phyloP scores from a whole-genome alignment of 2,888 invertebrate genomes.

The Oscheius sp. region DNA sequence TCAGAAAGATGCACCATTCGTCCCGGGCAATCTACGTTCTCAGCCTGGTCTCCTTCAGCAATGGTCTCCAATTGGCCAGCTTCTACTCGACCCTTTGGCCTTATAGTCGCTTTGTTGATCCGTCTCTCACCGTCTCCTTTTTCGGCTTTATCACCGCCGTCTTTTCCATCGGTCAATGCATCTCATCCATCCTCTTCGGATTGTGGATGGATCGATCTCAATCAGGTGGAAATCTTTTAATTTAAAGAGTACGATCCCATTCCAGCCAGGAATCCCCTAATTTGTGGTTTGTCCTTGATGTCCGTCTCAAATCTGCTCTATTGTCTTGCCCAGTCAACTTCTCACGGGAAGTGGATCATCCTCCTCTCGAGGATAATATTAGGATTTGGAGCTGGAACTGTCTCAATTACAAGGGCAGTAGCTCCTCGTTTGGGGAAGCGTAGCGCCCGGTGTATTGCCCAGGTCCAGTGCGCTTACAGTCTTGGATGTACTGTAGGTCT shows the following conservation, averaged over 20 bases:
- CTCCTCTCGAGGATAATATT: slow-evolving; percentile 18
- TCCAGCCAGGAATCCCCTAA: slow-evolving; percentile 12
- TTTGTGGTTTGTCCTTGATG: slow-evolving; percentile 13
- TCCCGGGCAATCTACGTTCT: not conserved
- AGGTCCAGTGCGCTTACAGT: slow-evolving; percentile 21
- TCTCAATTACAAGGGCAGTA: not conserved
- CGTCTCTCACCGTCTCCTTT: not conserved
- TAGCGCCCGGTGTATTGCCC: not conserved
- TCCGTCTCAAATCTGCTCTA: slow-evolving; percentile 2
- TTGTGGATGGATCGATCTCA: slow-evolving; percentile 12
- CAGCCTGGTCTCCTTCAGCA: slow-evolving; percentile 12
- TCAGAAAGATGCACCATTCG: not conserved
- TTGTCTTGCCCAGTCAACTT: slow-evolving; percentile 3
- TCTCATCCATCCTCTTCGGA: slow-evolving; percentile 5
- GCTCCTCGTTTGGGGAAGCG: not conserved
- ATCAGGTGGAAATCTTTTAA: not conserved
- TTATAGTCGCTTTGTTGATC: slow-evolving; percentile 1
- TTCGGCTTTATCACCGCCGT: slow-evolving; percentile 23
- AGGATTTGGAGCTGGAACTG: slow-evolving; percentile 15
- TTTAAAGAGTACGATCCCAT: not conserved
- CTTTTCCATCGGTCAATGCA: slow-evolving; percentile 14
- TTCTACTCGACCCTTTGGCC: slow-evolving; percentile 27
- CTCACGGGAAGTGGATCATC: slow-evolving; percentile 10
- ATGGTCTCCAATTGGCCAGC: slow-evolving; percentile 15
- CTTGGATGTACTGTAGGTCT: slow-evolving; percentile 9